Base-by-base conservation (phyloP, 2,888 invertebrate genomes). In the Gari tellinella region DNA sequence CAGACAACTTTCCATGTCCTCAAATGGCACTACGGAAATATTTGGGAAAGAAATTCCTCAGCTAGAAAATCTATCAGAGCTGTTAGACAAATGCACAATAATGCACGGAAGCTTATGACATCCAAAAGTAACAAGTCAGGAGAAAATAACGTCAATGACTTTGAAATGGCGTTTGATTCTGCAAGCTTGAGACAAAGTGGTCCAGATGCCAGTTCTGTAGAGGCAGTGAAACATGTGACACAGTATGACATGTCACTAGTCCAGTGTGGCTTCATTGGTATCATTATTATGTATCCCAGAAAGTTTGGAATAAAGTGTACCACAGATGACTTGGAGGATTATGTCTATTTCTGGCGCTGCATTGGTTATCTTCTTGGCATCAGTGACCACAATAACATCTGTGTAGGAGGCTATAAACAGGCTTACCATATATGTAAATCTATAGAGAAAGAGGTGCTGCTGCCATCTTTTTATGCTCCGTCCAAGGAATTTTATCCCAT, bases 231-330 rank as follows among this genome's bases (percentile, higher is more conserved):
- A 8, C 92, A 93, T 41, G 95, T 97, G 40, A 95, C 95, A 0
- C 97, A 97, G 90, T 94, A 95, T 79, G 97, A 97, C 89, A 94
- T 98, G 94, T 95, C 95, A 0, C 90, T 97, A 12, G 97, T 97
- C 0, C 96, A 96, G 91, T 96, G 96, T 89, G 97, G 96, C 2
- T 97, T 97, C 89, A 94, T 97, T 88, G 97, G 97, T 0, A 95
- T 95, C 80, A 93, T 94, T 0, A 90, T 96, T 0, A 88, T 95
- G 64, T 92, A 92, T 64, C 93, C 94, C 0, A 93, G 94, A 64
- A 91, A 93, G 61, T 93, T 96, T 52, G 96, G 96, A 0, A 92
- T 97, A 15, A 90, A 93, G 10, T 93, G 94, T 2, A 93, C 93
- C 12, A 91, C 93, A 0, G 94, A 94, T 48, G 95, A 96, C 74